Conservation (phyloP, 2,888 invertebrate genomes). For the Epirrhoe tristata region DNA sequence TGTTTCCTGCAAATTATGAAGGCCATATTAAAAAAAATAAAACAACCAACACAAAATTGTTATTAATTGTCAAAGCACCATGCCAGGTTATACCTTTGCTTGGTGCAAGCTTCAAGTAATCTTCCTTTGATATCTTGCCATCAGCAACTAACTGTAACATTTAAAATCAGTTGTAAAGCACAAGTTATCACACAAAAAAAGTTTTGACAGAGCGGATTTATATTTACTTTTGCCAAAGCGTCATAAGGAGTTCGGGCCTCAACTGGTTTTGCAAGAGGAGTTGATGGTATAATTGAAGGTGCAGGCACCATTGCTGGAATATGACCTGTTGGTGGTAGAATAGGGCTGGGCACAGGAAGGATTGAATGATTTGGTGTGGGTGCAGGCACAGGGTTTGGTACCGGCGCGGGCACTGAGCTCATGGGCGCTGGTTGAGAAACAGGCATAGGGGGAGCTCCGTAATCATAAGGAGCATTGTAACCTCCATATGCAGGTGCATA, state of each 20-base stretch:
- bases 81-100: constrained; percentile 66
- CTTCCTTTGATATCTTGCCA: constrained; percentile 77
- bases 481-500: constrained; percentile 54
- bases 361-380: constrained; percentile 39
- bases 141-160: constrained; percentile 81
- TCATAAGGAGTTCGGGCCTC: constrained; percentile 62
- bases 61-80: background rate
- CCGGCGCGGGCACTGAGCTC: constrained; percentile 52
- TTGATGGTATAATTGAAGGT: constrained; percentile 51
- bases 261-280: constrained; percentile 36
- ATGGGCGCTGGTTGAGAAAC: constrained; percentile 42
- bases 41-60: background rate
- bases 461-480: constrained; percentile 57
- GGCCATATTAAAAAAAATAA: constrained; percentile 12
- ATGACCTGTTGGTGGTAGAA: constrained; percentile 45
- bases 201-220: constrained; percentile 17
- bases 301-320: constrained; percentile 50
- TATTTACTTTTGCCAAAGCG: constrained; percentile 77
- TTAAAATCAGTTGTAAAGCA: constrained; percentile 39
- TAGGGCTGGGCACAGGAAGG: constrained; percentile 32
- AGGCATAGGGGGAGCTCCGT: constrained; percentile 51
- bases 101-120: constrained; percentile 77
- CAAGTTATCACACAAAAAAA: constrained; percentile 12
- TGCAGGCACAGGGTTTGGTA: constrained; percentile 52
- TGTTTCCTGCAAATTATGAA: constrained; percentile 63